Evolutionary conservation across 2,888 invertebrate species (phyloP).

Genomic region (Leucania comma): DNA sequence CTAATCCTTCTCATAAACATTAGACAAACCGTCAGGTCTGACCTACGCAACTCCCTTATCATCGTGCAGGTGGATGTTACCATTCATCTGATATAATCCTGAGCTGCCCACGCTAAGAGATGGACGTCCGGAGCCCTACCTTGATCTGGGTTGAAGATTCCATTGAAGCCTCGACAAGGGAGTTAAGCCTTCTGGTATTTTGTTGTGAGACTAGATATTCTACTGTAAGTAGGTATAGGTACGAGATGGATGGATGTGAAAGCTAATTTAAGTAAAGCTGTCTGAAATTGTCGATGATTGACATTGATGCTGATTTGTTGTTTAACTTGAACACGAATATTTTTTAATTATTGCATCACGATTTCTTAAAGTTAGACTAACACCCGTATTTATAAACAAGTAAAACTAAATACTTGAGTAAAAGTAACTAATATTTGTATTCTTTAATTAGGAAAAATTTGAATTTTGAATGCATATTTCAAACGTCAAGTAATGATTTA

Average conservation of each 20-base stretch:
- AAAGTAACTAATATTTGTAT: no score
- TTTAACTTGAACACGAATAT: background rate
- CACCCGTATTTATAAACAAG: no score
- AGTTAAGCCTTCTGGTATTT: constrained; percentile 19
- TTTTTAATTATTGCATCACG: background rate
- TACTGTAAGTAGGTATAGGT: no score
- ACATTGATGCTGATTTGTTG: background rate
- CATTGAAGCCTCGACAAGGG: constrained; percentile 21
- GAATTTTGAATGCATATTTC: no score
- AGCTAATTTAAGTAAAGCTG: constrained; percentile 9
- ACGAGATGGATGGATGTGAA: background rate
- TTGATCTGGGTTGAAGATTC: constrained; percentile 52
- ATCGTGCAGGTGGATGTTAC: constrained; percentile 55
- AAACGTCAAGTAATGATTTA: no score
- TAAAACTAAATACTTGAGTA: no score
- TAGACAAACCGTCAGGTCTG: constrained; percentile 19
- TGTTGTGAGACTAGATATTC: background rate
- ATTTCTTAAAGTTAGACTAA: no score
- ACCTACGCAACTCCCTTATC: constrained; percentile 56
- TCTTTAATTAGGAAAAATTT: no score
- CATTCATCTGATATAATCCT: constrained; percentile 53
- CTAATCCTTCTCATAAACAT: constrained; percentile 13
- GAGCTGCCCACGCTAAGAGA: constrained; percentile 39
- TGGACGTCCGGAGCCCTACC: constrained; percentile 23
- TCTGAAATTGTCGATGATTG: background rate